Evolutionary conservation across 2,113 vertebrate genomes (phyloP).

Genomic region (Syngnathus floridae): DNA sequence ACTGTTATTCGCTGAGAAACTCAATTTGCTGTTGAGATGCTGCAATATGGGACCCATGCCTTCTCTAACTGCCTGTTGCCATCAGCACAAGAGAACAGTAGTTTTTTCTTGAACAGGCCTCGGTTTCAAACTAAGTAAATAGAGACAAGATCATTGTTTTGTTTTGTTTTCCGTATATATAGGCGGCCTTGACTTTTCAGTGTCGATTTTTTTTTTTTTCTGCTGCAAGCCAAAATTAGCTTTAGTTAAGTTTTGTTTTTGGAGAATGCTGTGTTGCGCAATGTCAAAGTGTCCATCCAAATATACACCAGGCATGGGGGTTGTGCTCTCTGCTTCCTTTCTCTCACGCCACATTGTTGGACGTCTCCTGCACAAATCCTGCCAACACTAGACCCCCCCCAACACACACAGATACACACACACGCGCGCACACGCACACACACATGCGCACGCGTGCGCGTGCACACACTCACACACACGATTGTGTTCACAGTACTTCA

Average conservation of each 20-base stretch:
- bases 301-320: slow-evolving; percentile 9
- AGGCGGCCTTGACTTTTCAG: too few species aligned
- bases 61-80: too few species aligned
- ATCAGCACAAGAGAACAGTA: too few species aligned
- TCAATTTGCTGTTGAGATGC: too few species aligned
- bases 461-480: neutral
- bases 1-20: too few species aligned
- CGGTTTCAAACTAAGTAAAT: neutral
- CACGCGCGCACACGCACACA: too few species aligned
- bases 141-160: neutral
- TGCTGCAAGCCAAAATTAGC: neutral
- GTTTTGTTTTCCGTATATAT: neutral
- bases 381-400: slow-evolving; percentile 21
- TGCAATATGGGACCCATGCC: too few species aligned
- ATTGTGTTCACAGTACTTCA: slow-evolving; percentile 27
- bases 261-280: slow-evolving; percentile 19
- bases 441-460: too few species aligned
- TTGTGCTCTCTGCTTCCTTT: neutral
- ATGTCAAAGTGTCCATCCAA: slow-evolving; percentile 26
- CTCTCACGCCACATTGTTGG: slow-evolving; percentile 27
- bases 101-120: too few species aligned
- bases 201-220: neutral
- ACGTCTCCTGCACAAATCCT: neutral
- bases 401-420: too few species aligned
- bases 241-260: neutral